Base-by-base conservation (phyloP, 2,888 invertebrate species). In the Molorchus minor region DNA sequence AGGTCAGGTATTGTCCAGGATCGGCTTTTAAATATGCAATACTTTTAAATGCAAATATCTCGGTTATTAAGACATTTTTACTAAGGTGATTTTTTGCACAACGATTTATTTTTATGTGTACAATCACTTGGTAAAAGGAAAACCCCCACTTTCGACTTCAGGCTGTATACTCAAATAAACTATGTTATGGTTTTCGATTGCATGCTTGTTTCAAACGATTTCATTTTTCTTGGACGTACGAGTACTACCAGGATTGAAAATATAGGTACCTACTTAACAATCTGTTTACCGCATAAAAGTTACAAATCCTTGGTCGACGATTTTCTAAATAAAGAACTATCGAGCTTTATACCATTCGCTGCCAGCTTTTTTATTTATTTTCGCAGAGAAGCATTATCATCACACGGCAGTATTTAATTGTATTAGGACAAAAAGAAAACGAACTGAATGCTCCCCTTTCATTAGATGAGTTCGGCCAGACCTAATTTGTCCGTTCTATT, bases 391-490 rank as follows among this genome's bases (percentile, higher is more conserved):
- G 8, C 25, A 25, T 25, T 25, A 25, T 25, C 25, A 43, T 20
- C 20, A 43, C 12, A 20, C 20, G 20, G 25, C 19, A 20, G 19
- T 43, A 43, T 20, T 29, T 44, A 25, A 44, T 44, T 13, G 15
- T 44, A 29, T 21, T 29, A 15, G 16, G 29, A 29, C 44, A 44
- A 21, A 43, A 44, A 44, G 25, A 25, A 44, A 29, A 44, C 16
- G 29, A 44, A 44, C n/a, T 25, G 29, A 20, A 43, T 44, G 21
- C 13, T 15, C 13, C 44, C 44, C 44, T 29, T 44, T 44, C 29
- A 44, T 29, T 44, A 29, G 29, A 44, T 44, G 44, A 19, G 29
- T 44, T 44, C 29, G 44, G 44, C 29, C 29, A 29, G 44, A 19
- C 13, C 44, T 13, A 44, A 25, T 25, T 44, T 25, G 20, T 19